Percentiles rank a stretch among this genome's conserved stretches.
phyloP scores from a whole-genome alignment of 2,888 invertebrate species.

The Melanchra persicariae region DNA sequence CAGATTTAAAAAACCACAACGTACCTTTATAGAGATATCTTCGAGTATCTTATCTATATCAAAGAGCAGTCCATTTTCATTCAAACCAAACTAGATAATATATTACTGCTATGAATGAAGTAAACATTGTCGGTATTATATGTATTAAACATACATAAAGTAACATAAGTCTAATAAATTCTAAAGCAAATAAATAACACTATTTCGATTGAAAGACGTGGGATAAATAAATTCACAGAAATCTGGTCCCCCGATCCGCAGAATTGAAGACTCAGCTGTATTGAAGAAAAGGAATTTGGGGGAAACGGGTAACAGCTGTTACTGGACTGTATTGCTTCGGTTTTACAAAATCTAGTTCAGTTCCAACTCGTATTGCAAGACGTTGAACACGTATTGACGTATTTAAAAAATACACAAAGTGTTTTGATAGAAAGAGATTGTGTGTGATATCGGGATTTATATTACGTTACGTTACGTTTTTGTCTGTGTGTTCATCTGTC shows the following conservation, averaged over 20 bases:
- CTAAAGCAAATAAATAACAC: not conserved
- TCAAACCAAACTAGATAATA: not conserved
- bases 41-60: not conserved
- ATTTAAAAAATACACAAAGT: not conserved
- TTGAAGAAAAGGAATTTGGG: constrained; percentile 16
- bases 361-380: not conserved
- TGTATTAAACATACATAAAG: not conserved
- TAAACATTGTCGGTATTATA: not conserved
- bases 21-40: not conserved
- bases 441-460: not conserved
- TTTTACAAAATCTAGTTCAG: constrained; percentile 6
- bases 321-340: not conserved
- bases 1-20: not conserved
- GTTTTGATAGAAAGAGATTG: not conserved
- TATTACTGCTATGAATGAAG: not conserved
- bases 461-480: no score
- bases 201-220: not conserved
- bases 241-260: not conserved
- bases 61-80: not conserved
- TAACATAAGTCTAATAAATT: not conserved
- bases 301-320: constrained; percentile 25
- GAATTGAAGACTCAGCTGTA: constrained; percentile 13
- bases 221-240: constrained; percentile 9
- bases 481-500: no score
- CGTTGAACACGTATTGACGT: no score